phyloP scores from a whole-genome alignment of 2,113 vertebrate genomes.

The Oreochromis aureus region DNA sequence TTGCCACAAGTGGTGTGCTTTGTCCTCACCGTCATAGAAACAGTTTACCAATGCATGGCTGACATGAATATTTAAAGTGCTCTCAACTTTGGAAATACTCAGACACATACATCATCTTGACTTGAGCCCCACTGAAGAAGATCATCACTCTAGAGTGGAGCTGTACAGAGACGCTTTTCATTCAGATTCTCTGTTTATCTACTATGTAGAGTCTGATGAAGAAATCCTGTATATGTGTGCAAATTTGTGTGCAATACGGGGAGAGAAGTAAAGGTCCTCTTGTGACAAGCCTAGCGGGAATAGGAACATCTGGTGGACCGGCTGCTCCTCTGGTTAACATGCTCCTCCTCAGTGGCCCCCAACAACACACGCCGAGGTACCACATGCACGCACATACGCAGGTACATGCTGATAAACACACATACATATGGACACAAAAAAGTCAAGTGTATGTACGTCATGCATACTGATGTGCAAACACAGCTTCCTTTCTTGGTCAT shows the following conservation, averaged over 20 bases:
- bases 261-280: constrained; percentile 71
- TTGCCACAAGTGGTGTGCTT: background rate
- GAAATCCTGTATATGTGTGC: constrained; percentile 3
- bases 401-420: background rate
- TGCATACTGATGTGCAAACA: background rate
- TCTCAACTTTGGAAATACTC: background rate
- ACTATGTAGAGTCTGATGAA: constrained; percentile 13
- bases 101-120: background rate
- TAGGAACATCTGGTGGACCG: constrained; percentile 73
- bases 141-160: background rate
- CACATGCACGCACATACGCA: constrained; percentile 17
- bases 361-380: constrained; percentile 30
- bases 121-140: background rate
- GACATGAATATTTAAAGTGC: background rate
- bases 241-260: constrained; percentile 27
- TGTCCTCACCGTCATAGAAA: background rate
- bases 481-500: background rate
- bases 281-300: constrained; percentile 69
- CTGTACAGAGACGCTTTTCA: background rate
- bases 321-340: constrained; percentile 77
- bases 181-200: background rate
- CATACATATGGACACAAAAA: constrained; percentile 1
- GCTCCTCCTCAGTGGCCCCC: constrained; percentile 63
- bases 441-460: background rate
- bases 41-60: background rate